Evolutionary conservation across 2,888 invertebrate genomes (phyloP).

Genomic region (Phengaris arion): DNA sequence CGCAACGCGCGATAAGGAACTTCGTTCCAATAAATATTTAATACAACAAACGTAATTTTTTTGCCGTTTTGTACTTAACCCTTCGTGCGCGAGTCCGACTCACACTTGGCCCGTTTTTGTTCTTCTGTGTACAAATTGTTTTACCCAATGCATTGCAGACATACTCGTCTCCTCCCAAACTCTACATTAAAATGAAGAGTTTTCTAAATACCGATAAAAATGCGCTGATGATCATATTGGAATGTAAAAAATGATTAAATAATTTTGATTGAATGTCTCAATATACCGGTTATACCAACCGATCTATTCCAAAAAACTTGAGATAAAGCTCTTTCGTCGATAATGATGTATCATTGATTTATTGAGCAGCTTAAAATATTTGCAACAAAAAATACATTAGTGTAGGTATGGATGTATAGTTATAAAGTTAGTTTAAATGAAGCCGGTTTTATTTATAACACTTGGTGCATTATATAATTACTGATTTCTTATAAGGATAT

Average conservation of each 20-base stretch:
- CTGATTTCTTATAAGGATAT: too few species aligned
- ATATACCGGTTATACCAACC: not conserved
- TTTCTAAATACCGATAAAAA: not conserved
- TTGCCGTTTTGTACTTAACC: too few species aligned
- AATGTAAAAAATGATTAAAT: not conserved
- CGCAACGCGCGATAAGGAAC: too few species aligned
- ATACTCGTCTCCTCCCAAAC: too few species aligned
- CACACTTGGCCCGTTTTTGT: too few species aligned
- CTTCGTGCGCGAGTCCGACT: too few species aligned
- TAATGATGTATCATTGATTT: slow-evolving; percentile 9
- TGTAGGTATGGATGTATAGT: not conserved
- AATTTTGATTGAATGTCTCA: slow-evolving; percentile 5
- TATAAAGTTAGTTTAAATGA: not conserved
- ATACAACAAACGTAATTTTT: too few species aligned
- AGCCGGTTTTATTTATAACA: not conserved
- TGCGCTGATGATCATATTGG: not conserved
- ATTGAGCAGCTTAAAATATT: slow-evolving; percentile 8
- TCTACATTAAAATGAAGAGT: too few species aligned
- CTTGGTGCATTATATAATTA: too few species aligned
- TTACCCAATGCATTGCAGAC: too few species aligned
- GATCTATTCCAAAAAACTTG: not conserved
- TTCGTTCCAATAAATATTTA: too few species aligned
- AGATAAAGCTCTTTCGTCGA: slow-evolving; percentile 9
- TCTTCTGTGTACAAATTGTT: too few species aligned
- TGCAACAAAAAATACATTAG: slow-evolving; percentile 8